Evolutionary conservation across 1,140 invertebrate species (phyloP), one percentile per base, ranked within the genome.

Genomic region (Drosophila fuyamai): DNA sequence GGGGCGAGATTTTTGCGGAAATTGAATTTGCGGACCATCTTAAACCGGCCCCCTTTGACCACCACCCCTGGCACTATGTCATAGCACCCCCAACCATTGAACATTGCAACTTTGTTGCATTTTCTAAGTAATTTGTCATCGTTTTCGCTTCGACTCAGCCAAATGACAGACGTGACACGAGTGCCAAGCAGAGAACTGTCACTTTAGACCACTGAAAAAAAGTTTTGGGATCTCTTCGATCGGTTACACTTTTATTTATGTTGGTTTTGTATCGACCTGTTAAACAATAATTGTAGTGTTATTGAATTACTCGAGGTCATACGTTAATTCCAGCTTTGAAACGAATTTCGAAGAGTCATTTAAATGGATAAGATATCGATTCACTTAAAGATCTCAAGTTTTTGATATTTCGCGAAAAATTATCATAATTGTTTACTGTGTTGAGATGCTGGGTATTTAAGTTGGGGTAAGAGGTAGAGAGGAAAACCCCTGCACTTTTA

Each of bases 101-200:
- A 41, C 44, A 41, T 47, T 68, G 82, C 83, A 82, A 88, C 83
- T 71, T 88, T 88, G 84, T 88, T 88, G 83, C 79, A 79, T 76
- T 82, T 86, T 86, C 82, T 81, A 71, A 82, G 83, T 88, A 88
- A 88, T 88, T 88, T 86, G 83, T 88, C 83, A 88, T 79, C 83
- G 54, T 78, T 76, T 65, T 67, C 50, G 73, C 60, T 55, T 58
- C 61, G 65, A 60, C 75, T 60, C 60, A 78, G 54, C 51, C 35
- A 55, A 74, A 59, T 78, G 82, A 79, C 78, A 86, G 65, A 66
- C 56, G 46, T 46, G 66, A 51, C 53, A 65, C 29, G 47, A 50
- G 35, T 46, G 57, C 14, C 73, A 76, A 65, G 41, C 46, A 51
- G 35, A 38, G 36, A 38, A 48, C 40, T 41, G 53, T 38, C 51